Percentiles rank a stretch among this genome's conserved stretches.
Conservation (phyloP, 2,797 vertebrate genomes). For the Melanotaenia pygmaea region DNA sequence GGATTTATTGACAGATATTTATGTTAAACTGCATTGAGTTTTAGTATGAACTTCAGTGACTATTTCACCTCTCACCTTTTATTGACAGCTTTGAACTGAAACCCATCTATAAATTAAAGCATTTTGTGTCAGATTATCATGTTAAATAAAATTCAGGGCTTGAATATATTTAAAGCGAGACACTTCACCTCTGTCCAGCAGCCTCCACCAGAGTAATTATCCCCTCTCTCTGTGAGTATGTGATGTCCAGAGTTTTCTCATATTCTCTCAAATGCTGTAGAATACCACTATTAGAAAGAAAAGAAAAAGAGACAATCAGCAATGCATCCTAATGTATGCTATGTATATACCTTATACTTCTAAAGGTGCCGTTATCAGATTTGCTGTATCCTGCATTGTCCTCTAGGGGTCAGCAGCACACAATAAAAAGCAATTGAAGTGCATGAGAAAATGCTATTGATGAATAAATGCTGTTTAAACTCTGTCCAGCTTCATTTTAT, state of each 20-base stretch:
- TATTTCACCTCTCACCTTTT: too few relatives aligned
- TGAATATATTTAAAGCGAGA: conserved; percentile 2
- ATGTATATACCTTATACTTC: too few relatives aligned
- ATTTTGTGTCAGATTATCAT: not conserved
- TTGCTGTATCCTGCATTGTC: conserved; percentile 7
- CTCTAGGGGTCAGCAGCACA: conserved; percentile 62
- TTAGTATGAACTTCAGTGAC: too few relatives aligned
- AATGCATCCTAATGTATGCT: too few relatives aligned
- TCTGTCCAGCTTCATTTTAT: not conserved
- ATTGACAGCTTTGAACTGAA: too few relatives aligned
- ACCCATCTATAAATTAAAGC: not conserved
- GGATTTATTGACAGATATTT: too few relatives aligned
- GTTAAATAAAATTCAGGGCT: not conserved
- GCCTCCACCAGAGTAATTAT: conserved; percentile 78
- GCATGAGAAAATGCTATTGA: not conserved
- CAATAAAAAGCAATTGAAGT: conserved; percentile 2
- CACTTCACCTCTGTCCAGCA: conserved; percentile 78
- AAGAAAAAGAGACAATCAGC: not conserved
- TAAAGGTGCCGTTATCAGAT: not conserved
- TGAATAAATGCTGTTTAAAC: too few relatives aligned
- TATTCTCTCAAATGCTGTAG: conserved; percentile 74
- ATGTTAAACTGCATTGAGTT: too few relatives aligned
- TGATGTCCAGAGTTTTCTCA: conserved; percentile 74
- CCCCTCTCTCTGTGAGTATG: conserved; percentile 76
- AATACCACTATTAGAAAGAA: conserved; percentile 67